Evolutionary conservation across 2,797 vertebrate species (phyloP), one percentile per base, ranked within the genome.

Genomic region (Lateolabrax maculatus): DNA sequence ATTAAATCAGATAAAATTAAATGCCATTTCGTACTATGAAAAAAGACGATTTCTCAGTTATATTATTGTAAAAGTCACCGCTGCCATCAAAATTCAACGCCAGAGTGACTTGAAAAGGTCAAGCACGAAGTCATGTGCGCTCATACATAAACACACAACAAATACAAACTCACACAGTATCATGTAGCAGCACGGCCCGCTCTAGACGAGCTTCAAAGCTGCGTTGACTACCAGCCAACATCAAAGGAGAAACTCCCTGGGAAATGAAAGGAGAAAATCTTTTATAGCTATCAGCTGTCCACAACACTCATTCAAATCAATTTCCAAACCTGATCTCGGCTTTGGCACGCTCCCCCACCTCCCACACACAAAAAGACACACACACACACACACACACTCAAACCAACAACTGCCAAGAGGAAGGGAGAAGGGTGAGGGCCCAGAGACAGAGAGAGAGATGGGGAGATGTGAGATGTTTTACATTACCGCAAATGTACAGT

Each of bases 401-500:
- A 55, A 66, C 77, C 52, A 69, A 66, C 84, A 83, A 89, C 83
- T 87, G 89, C 90, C 83, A 49, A 71, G 87, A 89, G 89, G 75
- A 85, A 89, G 81, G n/a, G 49, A 53, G 77, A 82, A 79, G 80
- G 75, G 78, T 77, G 73, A 75, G 53, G 69, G 78, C 79, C 80
- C 62, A 68, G 71, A 84, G 75, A 84, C 73, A 69, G 77, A 69
- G 68, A 63, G 80, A 69, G n/a, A n/a, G 84, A 79, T 83, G 69
- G 71, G 57, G 84, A 83, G 87, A 83, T 84, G 86, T 82, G 90
- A 91, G 88, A 92, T 93, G 93, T 95, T 94, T 93, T 94, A 94
- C 93, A 95, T 93, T 93, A 95, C 95, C 93, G 83, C 94, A 94
- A 93, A 94, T 93, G 94, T 93, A 92, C 90, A 93, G 92, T 83